These are phyloP conservation scores for Fistularia tabacaria DNA, from an alignment of 2,797 vertebrate genomes.

Conservation along the genomic window DNA sequence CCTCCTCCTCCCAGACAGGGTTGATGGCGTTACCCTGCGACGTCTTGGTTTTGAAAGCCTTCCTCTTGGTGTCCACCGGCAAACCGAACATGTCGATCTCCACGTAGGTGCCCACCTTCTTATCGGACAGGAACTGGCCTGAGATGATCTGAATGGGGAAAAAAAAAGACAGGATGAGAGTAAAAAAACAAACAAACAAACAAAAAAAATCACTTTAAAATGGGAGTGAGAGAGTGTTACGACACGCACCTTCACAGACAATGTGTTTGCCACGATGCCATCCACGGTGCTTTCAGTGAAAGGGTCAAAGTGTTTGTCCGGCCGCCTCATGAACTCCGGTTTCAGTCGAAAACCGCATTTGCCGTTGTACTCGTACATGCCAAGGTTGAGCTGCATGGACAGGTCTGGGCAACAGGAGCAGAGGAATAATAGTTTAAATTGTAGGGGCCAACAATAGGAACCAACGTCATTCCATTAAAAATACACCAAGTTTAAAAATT, in stretches of 20 bases:
- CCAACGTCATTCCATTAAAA: too few relatives aligned
- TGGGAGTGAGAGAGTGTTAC: background rate
- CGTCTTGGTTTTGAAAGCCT: constrained; percentile 95
- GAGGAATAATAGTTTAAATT: too few relatives aligned
- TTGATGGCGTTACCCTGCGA: constrained; percentile 95
- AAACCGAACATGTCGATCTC: constrained; percentile 98
- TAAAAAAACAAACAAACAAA: background rate
- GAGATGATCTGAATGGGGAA: constrained; percentile 86
- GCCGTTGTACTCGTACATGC: constrained; percentile 97
- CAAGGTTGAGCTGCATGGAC: constrained; percentile 97
- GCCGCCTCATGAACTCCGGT: constrained; percentile 96
- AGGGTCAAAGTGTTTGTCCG: constrained; percentile 96
- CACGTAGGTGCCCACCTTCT: constrained; percentile 92
- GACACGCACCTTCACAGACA: constrained; percentile 90
- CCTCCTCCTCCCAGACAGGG: constrained; percentile 96
- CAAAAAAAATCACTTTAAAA: too few relatives aligned
- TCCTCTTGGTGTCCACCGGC: constrained; percentile 94
- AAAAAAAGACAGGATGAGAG: background rate
- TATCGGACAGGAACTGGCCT: constrained; percentile 95
- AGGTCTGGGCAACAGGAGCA: constrained; percentile 75
- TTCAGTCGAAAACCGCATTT: constrained; percentile 94
- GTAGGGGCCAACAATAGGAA: too few relatives aligned
- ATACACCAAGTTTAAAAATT: too few relatives aligned
- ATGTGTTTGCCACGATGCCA: constrained; percentile 95
- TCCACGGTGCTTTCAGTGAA: constrained; percentile 96